These are phyloP conservation scores for Thumatha senex DNA, from an alignment of 2,888 invertebrate species.

Conservation along the genomic window DNA sequence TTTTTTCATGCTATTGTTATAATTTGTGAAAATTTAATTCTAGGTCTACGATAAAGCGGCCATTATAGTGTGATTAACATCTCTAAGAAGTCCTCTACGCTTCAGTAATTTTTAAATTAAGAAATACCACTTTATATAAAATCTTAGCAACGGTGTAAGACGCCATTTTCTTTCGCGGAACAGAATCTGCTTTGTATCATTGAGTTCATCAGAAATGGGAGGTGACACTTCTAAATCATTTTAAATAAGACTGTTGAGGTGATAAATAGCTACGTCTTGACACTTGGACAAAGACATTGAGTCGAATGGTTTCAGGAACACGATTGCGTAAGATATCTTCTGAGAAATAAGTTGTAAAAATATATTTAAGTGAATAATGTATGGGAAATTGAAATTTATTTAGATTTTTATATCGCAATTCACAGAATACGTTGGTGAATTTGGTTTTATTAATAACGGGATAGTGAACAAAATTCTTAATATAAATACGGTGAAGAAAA, in stretches of 20 bases:
- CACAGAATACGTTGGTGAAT: background rate
- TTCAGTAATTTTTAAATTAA: too few relatives aligned
- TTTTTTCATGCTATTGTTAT: too few relatives aligned
- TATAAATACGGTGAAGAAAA: too few relatives aligned
- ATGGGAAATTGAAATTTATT: background rate
- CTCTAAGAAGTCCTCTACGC: too few relatives aligned
- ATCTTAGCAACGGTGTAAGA: too few relatives aligned
- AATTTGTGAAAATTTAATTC: too few relatives aligned
- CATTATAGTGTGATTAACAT: too few relatives aligned
- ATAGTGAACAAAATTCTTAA: too few relatives aligned
- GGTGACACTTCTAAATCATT: background rate
- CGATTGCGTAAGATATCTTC: slow-evolving; percentile 27
- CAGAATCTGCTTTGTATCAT: slow-evolving; percentile 25
- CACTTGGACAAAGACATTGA: slow-evolving; percentile 36
- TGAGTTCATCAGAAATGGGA: background rate
- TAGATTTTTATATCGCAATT: background rate
- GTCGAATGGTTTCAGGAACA: slow-evolving; percentile 25
- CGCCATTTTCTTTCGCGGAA: slow-evolving; percentile 25
- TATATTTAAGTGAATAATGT: slow-evolving; percentile 5
- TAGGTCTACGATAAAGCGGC: too few relatives aligned
- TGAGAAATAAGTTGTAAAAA: slow-evolving; percentile 30
- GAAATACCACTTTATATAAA: too few relatives aligned
- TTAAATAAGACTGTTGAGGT: slow-evolving; percentile 32
- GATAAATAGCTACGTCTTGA: slow-evolving; percentile 33
- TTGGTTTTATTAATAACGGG: background rate